Percentiles rank a stretch among this genome's conserved stretches.
phyloP scores from a whole-genome alignment of 1,140 invertebrate species.

The Diplogasteroides magnus region DNA sequence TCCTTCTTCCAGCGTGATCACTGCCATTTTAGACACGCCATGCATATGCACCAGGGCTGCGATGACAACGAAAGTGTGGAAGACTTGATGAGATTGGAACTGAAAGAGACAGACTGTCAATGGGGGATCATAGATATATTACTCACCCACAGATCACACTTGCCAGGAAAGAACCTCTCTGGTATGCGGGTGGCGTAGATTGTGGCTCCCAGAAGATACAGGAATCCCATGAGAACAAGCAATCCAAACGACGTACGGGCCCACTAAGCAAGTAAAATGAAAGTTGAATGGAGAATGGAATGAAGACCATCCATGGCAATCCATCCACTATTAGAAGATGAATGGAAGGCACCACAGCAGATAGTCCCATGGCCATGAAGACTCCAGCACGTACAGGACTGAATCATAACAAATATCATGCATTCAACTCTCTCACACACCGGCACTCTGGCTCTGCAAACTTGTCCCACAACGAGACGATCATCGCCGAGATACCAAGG shows the following conservation, averaged over 20 bases:
- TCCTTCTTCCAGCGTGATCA: constrained; percentile 65
- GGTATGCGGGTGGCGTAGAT: constrained; percentile 90
- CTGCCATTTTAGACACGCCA: constrained; percentile 94
- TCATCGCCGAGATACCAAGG: constrained; percentile 79
- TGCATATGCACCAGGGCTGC: constrained; percentile 97
- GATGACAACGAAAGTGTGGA: constrained; percentile 92
- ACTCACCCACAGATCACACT: constrained; percentile 94
- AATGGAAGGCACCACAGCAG: constrained; percentile 58
- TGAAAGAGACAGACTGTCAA: constrained; percentile 57
- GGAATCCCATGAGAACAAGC: constrained; percentile 85
- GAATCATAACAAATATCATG: not conserved
- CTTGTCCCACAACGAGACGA: constrained; percentile 94
- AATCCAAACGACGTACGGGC: constrained; percentile 67
- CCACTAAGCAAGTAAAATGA: not conserved
- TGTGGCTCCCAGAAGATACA: constrained; percentile 89
- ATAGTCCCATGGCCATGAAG: constrained; percentile 50
- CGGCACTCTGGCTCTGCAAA: constrained; percentile 87
- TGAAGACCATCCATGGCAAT: not conserved
- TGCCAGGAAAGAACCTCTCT: constrained; percentile 94
- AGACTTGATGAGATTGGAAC: constrained; percentile 98
- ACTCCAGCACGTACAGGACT: constrained; percentile 67
- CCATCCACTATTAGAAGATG: constrained; percentile 62
- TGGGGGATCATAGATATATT: not conserved
- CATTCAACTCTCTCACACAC: constrained; percentile 62
- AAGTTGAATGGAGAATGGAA: too few species aligned